phyloP scores from a whole-genome alignment of 2,113 vertebrate genomes.

The Acanthochromis polyacanthus region DNA sequence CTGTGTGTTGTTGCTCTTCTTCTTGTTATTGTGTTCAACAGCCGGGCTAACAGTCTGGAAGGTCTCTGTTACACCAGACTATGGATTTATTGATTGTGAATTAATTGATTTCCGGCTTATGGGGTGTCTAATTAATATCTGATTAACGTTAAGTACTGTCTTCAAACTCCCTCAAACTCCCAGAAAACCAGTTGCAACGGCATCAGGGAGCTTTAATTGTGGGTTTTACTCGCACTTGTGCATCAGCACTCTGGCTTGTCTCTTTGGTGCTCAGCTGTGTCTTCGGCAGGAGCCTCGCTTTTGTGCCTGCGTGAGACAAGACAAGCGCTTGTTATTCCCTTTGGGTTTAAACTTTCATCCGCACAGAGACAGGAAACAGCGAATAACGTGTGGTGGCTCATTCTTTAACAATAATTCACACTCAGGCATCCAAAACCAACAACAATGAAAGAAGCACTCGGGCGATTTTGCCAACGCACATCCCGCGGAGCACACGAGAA shows the following conservation, averaged over 20 bases:
- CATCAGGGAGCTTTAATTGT: conserved; percentile 32
- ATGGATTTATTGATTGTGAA: conserved; percentile 84
- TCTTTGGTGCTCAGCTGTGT: conserved; percentile 62
- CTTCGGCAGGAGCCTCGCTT: conserved; percentile 59
- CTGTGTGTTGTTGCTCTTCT: conserved; percentile 36
- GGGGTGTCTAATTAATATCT: conserved; percentile 83
- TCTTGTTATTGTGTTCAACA: conserved; percentile 69
- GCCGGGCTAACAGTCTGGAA: conserved; percentile 68
- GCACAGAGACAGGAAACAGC: not conserved
- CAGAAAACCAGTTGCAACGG: conserved; percentile 54
- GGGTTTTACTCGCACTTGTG: conserved; percentile 61
- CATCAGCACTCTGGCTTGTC: conserved; percentile 49
- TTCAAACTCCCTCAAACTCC: conserved; percentile 77
- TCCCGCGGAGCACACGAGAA: not conserved
- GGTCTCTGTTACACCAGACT: conserved; percentile 78
- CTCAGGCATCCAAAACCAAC: not conserved
- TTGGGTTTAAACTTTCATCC: conserved; percentile 55
- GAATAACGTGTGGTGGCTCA: not conserved
- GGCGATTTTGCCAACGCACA: not conserved
- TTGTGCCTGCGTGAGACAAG: conserved; percentile 77
- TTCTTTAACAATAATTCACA: not conserved
- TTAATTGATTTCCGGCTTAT: conserved; percentile 81
- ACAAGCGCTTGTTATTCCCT: conserved; percentile 54
- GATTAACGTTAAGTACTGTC: conserved; percentile 82
- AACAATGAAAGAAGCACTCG: not conserved